Evolutionary conservation across 2,797 vertebrate species (phyloP), one percentile per base, ranked within the genome.

Genomic region (Semaprochilodus insignis): DNA sequence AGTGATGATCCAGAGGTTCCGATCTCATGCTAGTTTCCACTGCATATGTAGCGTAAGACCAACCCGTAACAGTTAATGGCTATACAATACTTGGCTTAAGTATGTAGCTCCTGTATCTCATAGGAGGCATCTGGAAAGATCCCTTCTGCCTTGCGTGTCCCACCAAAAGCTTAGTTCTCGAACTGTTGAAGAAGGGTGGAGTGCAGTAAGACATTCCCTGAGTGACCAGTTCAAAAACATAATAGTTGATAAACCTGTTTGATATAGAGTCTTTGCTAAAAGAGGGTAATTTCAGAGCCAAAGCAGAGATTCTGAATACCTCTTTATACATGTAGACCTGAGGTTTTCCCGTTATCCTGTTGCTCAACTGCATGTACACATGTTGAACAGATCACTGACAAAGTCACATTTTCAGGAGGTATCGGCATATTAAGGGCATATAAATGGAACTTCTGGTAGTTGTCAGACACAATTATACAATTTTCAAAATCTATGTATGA

Each of bases 111-210:
- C 44, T 48, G 54, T 72, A 51, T 51, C 23, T 51, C n/a, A 25
- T 52, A 17, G 13, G 23, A 31, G 14, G 23, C 23, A 62, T 62
- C 44, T 17, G 13, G 11, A 36, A 25, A 21, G 36, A 19, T 54
- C 21, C 23, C 8, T 40, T 52, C 59, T 71, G 60, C 44, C 23
- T 31, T 13, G 6, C 44, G 55, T 73, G 48, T 44, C 62, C 5
- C 6, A 66, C 15, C 31, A 7, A 63, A 65, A 52, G 16, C 31
- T 54, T 27, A 7, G 13, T 10, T 57, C 2, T 17, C 10, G 17
- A 80, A 51, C 21, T n/a, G 16, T 40, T 55, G 8, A 21, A 74
- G n/a, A 65, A 25, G 27, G 34, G 54, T 40, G 73, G 73, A 74
- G 34, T 19, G 36, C 52, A 21, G 72, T 2, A 31, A 34, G 23